phyloP scores from a whole-genome alignment of 2,113 vertebrate genomes.

The Ceyx cyanopectus region DNA sequence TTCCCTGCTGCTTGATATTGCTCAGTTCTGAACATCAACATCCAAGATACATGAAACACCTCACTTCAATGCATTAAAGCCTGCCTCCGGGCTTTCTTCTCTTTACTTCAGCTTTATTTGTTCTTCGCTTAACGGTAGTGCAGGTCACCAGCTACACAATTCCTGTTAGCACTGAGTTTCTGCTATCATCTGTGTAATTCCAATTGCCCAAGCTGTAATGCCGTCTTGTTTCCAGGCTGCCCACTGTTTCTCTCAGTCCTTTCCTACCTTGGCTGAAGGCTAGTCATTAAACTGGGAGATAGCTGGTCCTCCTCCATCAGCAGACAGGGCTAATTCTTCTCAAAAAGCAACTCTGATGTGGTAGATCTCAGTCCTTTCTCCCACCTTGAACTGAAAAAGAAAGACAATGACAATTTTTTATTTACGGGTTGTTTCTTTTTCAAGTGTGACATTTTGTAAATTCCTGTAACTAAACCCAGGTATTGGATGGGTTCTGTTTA shows the following conservation, averaged over 20 bases:
- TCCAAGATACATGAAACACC: neutral
- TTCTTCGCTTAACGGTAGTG: neutral
- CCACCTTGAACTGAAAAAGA: neutral
- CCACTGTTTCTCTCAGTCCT: neutral
- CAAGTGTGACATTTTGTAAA: neutral
- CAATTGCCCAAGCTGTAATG: neutral
- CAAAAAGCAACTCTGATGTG: neutral
- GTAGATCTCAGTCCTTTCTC: neutral
- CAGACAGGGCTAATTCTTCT: neutral
- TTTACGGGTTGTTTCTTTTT: no score
- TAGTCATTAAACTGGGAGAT: neutral
- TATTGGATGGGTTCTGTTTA: neutral
- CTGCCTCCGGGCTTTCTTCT: neutral
- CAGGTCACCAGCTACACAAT: neutral
- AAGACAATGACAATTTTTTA: neutral
- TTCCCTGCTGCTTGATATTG: accelerated
- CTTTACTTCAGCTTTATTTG: neutral
- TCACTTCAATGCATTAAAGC: neutral
- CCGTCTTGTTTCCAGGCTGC: neutral
- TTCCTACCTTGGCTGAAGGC: neutral
- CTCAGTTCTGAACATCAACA: neutral
- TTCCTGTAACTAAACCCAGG: neutral
- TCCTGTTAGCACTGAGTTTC: neutral
- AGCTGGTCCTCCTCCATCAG: neutral
- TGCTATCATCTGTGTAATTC: neutral